Base-by-base conservation (phyloP, 2,797 vertebrate species). In the Sylvia borin region DNA sequence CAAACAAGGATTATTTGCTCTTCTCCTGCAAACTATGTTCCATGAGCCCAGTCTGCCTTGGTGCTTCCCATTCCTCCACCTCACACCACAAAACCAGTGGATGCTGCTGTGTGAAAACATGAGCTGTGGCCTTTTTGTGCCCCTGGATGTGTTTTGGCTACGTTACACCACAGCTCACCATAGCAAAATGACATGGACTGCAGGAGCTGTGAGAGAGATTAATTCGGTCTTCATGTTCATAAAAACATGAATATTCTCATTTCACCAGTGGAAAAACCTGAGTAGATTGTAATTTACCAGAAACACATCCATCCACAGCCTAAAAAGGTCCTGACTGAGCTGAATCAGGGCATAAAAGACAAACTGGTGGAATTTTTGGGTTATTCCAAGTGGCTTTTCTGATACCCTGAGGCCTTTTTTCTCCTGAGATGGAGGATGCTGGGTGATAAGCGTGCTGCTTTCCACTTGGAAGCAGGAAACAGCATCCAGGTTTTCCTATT, bases 381-480 rank as follows among this genome's bases (percentile, higher is more conserved):
- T 73, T 79, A 0, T 66, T 88, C 8, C 48, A 66, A 32, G 45
- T 83, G 42, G 38, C 38, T 40, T 72, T 25, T 87, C 42, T 83
- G 79, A 51, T 77, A 84, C 50, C 72, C 61, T n/a, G 64, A 73
- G 55, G 55, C 77, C 36, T 60, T 70, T 13, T 74, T 78, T 77
- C 55, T 54, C 80, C 85, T 81, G 51, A 25, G 64, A 20, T 82
- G 60, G 77, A 89, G 84, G 89, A 74, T 92, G 76, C 85, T 91
- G 16, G 2, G 58, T 0, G 18, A 65, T 88, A 85, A 90, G 43
- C 12, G 2, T 7, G 22, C 62, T 72, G 82, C 85, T 75, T 82
- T 86, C 73, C n/a, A 16, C 93, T 92, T 77, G 64, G 92, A 85
- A 95, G 79, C 83, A 86, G 92, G 82, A 94, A 93, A 81, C 58